Evolutionary conservation across 2,888 invertebrate genomes (phyloP), one percentile per base, ranked within the genome.

Genomic region (Sthenelais limicola): DNA sequence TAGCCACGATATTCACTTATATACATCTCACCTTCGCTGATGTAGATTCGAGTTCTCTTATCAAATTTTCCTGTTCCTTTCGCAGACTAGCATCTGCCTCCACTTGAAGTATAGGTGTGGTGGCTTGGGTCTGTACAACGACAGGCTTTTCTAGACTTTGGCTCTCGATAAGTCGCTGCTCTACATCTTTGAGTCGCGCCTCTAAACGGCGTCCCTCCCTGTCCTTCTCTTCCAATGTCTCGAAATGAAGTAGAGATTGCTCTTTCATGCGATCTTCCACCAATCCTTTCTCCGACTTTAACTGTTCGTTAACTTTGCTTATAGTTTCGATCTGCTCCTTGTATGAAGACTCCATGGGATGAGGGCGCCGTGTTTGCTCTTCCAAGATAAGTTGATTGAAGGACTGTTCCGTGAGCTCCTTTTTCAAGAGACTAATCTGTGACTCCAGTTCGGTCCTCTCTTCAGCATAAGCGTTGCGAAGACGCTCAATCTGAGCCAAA

Each of bases 401-500:
- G 62, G 15, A 35, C 38, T 62, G 62, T 15, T 5, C 62, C 33
- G 21, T 3, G 54, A 71, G 28, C 51, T 71, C 73, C 12, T 21
- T 21, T 67, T 72, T 49, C 33, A 74, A 66, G 18, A 68, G 51
- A 3, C n/a, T 0, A 35, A 74, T 47, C 18, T 47, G 47, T 9
- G 33, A 28, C 52, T 74, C 62, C 26, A 84, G 73, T 35, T 80
- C 75, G 24, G 71, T 56, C 66, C 80, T 81, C 75, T 84, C 83
- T 3, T 74, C 74, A 51, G 81, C 81, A 75, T 79, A 81, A 5
- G 79, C 74, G 49, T 74, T 76, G 52, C 71, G 71, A 21, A 75
- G 38, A 18, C 69, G 49, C 12, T 38, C 51, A 12, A 75, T 71
- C 66, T 75, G 73, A 4, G 47, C 47, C n/a, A 74, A n/a, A 68